A percentile compares a stretch with the other conserved stretches of the same genome.
phyloP scores from a whole-genome alignment of 2,797 vertebrate genomes.

The Acomys russatus region DNA sequence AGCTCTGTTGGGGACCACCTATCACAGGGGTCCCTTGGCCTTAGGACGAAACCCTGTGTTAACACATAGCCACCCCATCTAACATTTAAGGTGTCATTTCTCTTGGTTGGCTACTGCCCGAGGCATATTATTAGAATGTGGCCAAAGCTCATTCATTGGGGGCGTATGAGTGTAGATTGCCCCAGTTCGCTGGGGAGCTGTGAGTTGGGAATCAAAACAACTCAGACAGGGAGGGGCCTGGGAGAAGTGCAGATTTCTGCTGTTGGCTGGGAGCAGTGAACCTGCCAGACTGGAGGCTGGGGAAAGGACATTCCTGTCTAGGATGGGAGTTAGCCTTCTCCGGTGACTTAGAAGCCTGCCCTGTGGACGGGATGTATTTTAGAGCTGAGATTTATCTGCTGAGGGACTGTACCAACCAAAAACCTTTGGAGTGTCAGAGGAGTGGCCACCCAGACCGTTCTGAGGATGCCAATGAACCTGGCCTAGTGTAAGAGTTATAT shows the following conservation, averaged over 20 bases:
- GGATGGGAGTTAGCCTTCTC: rapidly evolving
- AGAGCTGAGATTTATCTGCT: rapidly evolving
- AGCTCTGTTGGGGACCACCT: background rate
- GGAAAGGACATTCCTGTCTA: rapidly evolving
- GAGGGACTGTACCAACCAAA: rapidly evolving
- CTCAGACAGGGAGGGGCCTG: background rate
- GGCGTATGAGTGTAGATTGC: background rate
- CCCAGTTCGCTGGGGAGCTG: background rate
- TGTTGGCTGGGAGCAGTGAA: rapidly evolving
- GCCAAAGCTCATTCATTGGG: background rate
- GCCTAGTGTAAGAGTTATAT: background rate
- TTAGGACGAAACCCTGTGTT: background rate
- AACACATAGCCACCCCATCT: background rate
- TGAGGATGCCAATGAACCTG: rapidly evolving
- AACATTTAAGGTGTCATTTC: too few species aligned
- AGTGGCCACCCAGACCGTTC: rapidly evolving
- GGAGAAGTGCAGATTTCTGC: background rate
- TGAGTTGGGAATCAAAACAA: background rate
- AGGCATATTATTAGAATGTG: background rate
- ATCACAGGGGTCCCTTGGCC: background rate
- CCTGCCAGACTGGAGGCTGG: rapidly evolving
- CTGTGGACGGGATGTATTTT: background rate
- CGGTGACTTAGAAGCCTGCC: rapidly evolving
- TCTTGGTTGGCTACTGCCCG: background rate
- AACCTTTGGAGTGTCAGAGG: rapidly evolving